Evolutionary conservation across 35 echinoderm and acorn worm genomes (phyloP).

Genomic region (Ptychodera flava): DNA sequence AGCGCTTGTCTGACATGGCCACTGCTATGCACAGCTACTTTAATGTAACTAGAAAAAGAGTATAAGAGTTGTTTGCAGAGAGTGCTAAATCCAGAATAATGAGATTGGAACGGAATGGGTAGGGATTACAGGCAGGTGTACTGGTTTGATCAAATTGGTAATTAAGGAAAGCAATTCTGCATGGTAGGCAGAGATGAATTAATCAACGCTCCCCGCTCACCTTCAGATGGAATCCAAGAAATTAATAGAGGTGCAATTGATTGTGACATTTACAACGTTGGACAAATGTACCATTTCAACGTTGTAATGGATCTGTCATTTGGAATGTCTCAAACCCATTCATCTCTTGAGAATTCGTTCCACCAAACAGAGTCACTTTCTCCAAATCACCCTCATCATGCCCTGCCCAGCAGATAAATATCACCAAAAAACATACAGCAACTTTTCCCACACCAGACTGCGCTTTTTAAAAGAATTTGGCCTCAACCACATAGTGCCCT

Average conservation of each 20-base stretch:
- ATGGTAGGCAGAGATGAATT: neutral
- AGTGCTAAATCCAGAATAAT: neutral
- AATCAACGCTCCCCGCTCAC: neutral
- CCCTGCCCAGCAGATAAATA: no score
- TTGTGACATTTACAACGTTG: slow-evolving; percentile 1
- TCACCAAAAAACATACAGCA: no score
- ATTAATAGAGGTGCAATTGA: neutral
- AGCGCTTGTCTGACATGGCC: neutral
- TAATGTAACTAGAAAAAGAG: neutral
- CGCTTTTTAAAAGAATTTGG: no score
- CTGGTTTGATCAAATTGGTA: neutral
- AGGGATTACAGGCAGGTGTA: neutral
- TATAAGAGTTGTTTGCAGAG: neutral
- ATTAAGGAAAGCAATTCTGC: neutral
- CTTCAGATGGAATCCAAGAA: neutral
- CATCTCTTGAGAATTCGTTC: neutral
- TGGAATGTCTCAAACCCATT: neutral
- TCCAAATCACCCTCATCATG: neutral
- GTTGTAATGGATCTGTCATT: neutral
- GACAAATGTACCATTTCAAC: neutral
- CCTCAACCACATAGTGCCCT: no score
- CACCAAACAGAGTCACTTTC: neutral
- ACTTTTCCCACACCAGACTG: no score
- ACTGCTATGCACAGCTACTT: neutral
- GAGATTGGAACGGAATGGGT: neutral